Evolutionary conservation across 2,888 invertebrate species (phyloP).

Genomic region (Plagiodera versicolora): DNA sequence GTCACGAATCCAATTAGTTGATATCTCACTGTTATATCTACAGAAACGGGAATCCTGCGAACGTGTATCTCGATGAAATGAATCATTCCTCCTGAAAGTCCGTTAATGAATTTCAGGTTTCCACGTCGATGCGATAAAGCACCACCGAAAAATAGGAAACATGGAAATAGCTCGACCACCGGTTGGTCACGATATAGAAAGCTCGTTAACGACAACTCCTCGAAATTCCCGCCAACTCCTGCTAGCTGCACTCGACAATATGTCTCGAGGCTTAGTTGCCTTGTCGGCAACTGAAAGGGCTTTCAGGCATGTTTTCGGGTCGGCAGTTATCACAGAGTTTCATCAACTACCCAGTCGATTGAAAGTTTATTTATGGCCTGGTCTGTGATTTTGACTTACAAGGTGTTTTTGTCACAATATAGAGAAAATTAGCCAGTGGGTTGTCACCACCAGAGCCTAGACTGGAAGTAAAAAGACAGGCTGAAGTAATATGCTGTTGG

Average conservation of each 20-base stretch:
- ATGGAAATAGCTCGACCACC: slow-evolving; percentile 47
- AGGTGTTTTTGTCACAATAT: too few relatives aligned
- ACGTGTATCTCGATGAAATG: background rate
- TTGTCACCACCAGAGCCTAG: too few relatives aligned
- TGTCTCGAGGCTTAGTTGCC: background rate
- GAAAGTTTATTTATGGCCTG: background rate
- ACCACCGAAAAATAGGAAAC: slow-evolving; percentile 34
- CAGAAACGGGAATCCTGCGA: background rate
- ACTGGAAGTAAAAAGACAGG: too few relatives aligned
- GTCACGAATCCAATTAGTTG: too few relatives aligned
- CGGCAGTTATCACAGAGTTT: background rate
- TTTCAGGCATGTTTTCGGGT: background rate
- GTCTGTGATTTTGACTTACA: too few relatives aligned
- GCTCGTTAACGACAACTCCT: slow-evolving; percentile 43
- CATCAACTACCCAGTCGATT: background rate
- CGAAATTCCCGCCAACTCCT: background rate
- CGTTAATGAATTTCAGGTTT: background rate
- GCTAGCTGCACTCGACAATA: background rate
- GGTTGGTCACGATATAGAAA: slow-evolving; percentile 48
- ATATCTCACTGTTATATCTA: too few relatives aligned
- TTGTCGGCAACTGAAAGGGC: slow-evolving; percentile 6
- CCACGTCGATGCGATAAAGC: background rate
- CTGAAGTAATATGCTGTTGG: too few relatives aligned
- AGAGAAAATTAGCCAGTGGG: too few relatives aligned
- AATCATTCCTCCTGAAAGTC: background rate